phyloP scores from a whole-genome alignment of 2,797 vertebrate genomes.

The Mustela erminea region DNA sequence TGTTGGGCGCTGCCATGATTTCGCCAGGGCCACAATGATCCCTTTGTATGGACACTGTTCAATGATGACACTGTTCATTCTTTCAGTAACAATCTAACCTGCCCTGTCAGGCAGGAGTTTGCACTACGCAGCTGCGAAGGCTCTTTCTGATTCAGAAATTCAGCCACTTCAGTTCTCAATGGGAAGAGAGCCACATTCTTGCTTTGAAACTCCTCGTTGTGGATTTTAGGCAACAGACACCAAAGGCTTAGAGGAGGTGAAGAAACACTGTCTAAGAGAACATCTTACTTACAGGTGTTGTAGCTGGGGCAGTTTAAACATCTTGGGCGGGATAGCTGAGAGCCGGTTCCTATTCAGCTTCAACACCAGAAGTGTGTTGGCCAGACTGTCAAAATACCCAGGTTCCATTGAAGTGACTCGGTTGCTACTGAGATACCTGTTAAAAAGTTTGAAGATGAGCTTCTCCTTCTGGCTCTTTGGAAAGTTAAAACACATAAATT shows the following conservation, averaged over 20 bases:
- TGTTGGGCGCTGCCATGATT: neutral
- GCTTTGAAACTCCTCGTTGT: neutral
- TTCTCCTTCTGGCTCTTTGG: neutral
- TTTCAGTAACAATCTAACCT: neutral
- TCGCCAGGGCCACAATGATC: neutral
- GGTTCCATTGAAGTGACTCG: conserved; percentile 93
- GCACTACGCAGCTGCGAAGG: neutral
- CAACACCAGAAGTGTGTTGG: conserved; percentile 93
- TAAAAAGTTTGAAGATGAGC: conserved; percentile 70
- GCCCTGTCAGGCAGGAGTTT: conserved; percentile 7
- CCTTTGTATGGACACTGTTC: neutral
- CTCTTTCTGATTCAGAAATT: neutral
- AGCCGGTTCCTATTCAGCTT: conserved; percentile 96
- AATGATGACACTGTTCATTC: neutral
- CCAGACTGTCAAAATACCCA: conserved; percentile 95
- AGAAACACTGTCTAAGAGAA: conserved; percentile 20
- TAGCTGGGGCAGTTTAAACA: conserved; percentile 96
- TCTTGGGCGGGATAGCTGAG: conserved; percentile 93
- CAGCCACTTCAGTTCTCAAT: neutral
- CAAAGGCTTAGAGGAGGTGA: neutral
- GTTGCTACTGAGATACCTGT: conserved; percentile 96
- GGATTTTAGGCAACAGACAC: neutral
- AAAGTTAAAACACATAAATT: neutral
- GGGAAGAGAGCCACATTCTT: neutral
- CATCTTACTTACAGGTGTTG: conserved; percentile 94